Conservation (phyloP, 64 coral and sea anemone species). For the Dendronephthya gigantea region DNA sequence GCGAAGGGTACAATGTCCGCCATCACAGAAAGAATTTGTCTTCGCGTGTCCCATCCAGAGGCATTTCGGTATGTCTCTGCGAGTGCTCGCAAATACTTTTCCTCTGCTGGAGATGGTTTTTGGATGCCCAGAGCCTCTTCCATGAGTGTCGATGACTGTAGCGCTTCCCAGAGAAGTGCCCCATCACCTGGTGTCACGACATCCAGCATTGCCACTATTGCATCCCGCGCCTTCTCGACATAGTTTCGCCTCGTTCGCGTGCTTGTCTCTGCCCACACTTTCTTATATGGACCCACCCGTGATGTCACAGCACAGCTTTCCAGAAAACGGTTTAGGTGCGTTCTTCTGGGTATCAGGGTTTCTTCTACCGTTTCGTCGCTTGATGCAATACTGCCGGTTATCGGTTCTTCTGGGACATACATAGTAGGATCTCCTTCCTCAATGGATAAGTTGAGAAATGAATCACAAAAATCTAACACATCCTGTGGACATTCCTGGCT, state of each 20-base stretch:
- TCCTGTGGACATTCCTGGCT: background rate
- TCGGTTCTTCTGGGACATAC: background rate
- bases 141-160: background rate
- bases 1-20: background rate
- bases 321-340: constrained; percentile 4
- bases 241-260: background rate
- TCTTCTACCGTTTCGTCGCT: background rate
- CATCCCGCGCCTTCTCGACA: background rate
- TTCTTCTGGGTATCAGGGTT: background rate
- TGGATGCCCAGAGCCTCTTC: background rate
- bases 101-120: background rate
- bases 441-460: background rate
- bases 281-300: background rate
- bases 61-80: constrained; percentile 9
- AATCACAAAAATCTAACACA: background rate
- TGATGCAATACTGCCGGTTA: background rate
- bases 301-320: background rate
- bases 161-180: constrained; percentile 2
- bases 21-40: constrained; percentile 8
- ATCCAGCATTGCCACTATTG: background rate
- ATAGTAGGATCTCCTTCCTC: background rate
- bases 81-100: background rate
- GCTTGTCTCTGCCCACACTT: background rate
- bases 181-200: background rate
- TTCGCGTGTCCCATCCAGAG: constrained; percentile 1